Evolutionary conservation across 2,113 vertebrate genomes (phyloP), one percentile per base, ranked within the genome.

Genomic region (Neodontobutis hainanensis): DNA sequence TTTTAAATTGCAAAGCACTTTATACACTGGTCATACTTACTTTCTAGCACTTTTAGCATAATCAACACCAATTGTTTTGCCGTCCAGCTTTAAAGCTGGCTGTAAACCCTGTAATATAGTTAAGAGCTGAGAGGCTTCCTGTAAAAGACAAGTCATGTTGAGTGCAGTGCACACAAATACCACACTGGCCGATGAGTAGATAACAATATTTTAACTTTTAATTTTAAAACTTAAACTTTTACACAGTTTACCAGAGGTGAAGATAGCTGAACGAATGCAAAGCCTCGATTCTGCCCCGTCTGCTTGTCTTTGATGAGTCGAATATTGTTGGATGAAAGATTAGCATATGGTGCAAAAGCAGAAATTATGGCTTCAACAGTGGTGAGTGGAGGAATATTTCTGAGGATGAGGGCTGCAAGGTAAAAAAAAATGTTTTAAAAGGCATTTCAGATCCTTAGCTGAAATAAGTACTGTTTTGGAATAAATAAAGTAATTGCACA

Each of bases 271-370:
- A 99, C 95, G 82, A 99, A 99, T 0, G 97, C 97, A 85, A 99
- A 99, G 15, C 97, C 97, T 89, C 97, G 92, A 73, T 99, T 99
- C 73, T 98, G 96, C 62, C 98, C 96, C 0, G 97, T 99, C 87
- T 98, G 97, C 79, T 98, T 98, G 90, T 98, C 97, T 87, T 99
- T 99, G 89, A 99, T 99, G 68, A 99, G 95, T 15, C 97, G 95
- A 81, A 99, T 98, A 69, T 99, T 99, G 89, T 95, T 95, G 6
- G 97, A 91, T 42, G 95, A 95, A 65, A 99, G 92, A 72, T 97
- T 98, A 0, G 96, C 97, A n/a, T 98, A 99, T 0, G 97, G 97
- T 68, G 96, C 95, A 68, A 99, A 84, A 0, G 94, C 93, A 14
- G 94, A 91, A 93, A 99, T 94, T 73, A 99, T 97, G 78, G 95